Percentiles rank a stretch among this genome's conserved stretches.
Conservation (phyloP, 2,797 vertebrate species). For the Megaceryle alcyon region DNA sequence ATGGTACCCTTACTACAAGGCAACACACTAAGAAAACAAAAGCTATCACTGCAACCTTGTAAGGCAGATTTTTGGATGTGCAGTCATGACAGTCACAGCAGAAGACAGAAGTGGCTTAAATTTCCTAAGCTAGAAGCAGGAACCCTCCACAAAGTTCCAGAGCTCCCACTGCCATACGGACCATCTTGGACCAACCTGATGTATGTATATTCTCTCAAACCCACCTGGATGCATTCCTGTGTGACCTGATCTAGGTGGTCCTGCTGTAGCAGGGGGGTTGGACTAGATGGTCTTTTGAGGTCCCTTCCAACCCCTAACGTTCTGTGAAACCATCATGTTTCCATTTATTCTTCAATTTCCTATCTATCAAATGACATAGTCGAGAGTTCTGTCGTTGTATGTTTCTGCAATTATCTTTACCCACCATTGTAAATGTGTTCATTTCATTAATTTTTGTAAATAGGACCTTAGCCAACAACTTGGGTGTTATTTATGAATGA, state of each 20-base stretch:
- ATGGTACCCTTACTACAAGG: neutral
- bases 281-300: too few species aligned
- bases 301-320: too few species aligned
- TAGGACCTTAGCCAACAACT: conserved; percentile 13
- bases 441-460: conserved; percentile 50
- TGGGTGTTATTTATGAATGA: conserved; percentile 50
- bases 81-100: accelerated
- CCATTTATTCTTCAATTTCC: neutral
- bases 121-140: neutral
- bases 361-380: neutral
- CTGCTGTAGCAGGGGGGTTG: too few species aligned
- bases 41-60: neutral
- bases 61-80: neutral
- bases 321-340: neutral
- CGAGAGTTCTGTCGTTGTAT: neutral
- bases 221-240: too few species aligned
- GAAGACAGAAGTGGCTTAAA: neutral
- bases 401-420: neutral
- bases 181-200: neutral
- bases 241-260: too few species aligned
- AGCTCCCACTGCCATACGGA: neutral
- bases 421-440: neutral
- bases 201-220: neutral
- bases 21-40: neutral
- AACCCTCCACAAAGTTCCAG: accelerated